phyloP scores from a whole-genome alignment of 2,888 invertebrate species.

The Lacanobia wlatinum region DNA sequence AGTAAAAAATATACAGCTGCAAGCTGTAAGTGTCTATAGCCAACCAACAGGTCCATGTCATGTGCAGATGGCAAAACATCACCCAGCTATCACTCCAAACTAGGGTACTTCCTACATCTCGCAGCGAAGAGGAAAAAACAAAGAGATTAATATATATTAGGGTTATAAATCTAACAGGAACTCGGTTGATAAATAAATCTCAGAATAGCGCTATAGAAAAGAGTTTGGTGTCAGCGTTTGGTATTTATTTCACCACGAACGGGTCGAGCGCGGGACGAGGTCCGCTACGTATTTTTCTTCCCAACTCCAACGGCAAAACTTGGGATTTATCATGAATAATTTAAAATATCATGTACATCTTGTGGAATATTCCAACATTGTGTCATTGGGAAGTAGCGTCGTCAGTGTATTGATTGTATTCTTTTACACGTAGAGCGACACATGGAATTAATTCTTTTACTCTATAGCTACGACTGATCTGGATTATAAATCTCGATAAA shows the following conservation, averaged over 20 bases:
- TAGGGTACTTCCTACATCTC: conserved; percentile 60
- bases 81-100: conserved; percentile 51
- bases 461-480: conserved; percentile 65
- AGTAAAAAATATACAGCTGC: not conserved
- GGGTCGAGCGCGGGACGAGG: conserved; percentile 65
- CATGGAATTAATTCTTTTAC: conserved; percentile 73
- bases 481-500: conserved; percentile 78
- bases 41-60: conserved; percentile 57
- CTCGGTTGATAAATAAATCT: conserved; percentile 79
- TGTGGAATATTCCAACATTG: conserved; percentile 72
- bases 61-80: conserved; percentile 58
- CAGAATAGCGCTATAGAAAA: conserved; percentile 75
- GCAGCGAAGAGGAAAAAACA: conserved; percentile 69
- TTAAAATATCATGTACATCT: conserved; percentile 81
- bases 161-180: conserved; percentile 75
- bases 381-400: conserved; percentile 41
- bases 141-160: conserved; percentile 75
- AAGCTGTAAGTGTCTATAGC: conserved; percentile 7
- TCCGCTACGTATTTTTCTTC: conserved; percentile 80
- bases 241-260: conserved; percentile 77
- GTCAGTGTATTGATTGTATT: conserved; percentile 64
- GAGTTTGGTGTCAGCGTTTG: conserved; percentile 77
- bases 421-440: conserved; percentile 61
- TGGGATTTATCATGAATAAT: conserved; percentile 87
- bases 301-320: conserved; percentile 78